Base-by-base conservation (phyloP, 2,888 invertebrate genomes). In the Gastrophysa polygoni region DNA sequence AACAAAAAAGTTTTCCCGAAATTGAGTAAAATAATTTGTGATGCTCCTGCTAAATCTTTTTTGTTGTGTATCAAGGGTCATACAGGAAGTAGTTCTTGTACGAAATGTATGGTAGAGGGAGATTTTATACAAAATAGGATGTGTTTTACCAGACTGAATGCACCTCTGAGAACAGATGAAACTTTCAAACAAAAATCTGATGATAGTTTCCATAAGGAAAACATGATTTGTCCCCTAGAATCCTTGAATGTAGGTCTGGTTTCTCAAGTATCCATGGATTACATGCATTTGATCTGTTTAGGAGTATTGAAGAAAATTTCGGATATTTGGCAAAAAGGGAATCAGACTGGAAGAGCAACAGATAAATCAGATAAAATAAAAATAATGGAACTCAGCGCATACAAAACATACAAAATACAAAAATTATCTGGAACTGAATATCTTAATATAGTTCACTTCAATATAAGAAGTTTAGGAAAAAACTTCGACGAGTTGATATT, bases 241-340 rank as follows among this genome's bases (percentile, higher is more conserved):
- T 16, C 11, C 1, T 28, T 59, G 28, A 11, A 47, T 49, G 29
- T 56, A 16, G 56, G 49, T 29, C 21, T 61, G 16, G 50, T 61
- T 18, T 49, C 43, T 10, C 43, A 51, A 17, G 44, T 59, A 10
- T 49, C 60, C 18, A 20, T 62, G 10, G 61, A 62, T 34, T 62
- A 62, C 17, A 62, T 62, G 61, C 52, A 62, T 38, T 28, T 57
- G 16, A 34, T 57, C 16, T 57, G 57, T 21, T 47, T 57, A n/a
- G 61, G 57, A 1, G 52, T 61, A 2, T 47, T 61, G 32, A 57
- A 62, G 43, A 57, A 43, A 63, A 44, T 67, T 58, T 34, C 73
- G 60, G 70, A 72, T 69, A 51, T 28, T 44, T 4, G 56, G 55
- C 28, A 38, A 46, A 28, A 51, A 49, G 11, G 48, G 38, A 20